Conservation (phyloP, 2,113 vertebrate genomes). For the Pundamilia nyererei region DNA sequence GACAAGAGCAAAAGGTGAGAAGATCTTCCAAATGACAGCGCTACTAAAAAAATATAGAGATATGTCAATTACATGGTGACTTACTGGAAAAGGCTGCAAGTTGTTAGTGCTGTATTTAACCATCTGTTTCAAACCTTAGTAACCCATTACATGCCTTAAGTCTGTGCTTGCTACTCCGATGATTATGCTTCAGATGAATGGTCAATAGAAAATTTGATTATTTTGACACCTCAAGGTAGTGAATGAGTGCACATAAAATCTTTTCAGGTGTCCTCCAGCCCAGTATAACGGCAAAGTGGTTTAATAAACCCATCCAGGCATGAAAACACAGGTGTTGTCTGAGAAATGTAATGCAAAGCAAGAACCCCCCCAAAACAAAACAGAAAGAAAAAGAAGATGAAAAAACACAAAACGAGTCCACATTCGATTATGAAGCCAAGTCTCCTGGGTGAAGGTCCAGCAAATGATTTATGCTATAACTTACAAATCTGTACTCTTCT, state of each 20-base stretch:
- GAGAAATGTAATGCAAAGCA: background rate
- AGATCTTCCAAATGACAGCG: background rate
- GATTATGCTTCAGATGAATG: background rate
- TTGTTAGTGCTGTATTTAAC: background rate
- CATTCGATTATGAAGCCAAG: background rate
- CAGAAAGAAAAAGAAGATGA: background rate
- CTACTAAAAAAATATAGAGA: rapidly evolving
- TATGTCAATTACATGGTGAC: background rate
- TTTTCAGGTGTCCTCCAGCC: background rate
- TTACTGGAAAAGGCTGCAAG: background rate
- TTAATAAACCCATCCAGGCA: background rate
- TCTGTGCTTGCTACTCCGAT: background rate
- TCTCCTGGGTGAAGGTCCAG: background rate
- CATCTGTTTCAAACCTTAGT: background rate
- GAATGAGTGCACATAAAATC: background rate
- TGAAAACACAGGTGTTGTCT: background rate
- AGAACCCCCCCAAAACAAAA: background rate
- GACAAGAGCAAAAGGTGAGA: background rate
- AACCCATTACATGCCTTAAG: background rate
- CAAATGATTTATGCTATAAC: background rate
- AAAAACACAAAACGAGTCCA: background rate
- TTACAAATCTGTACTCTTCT: background rate
- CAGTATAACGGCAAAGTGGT: background rate
- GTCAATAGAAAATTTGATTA: background rate
- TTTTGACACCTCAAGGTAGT: background rate